These are phyloP conservation scores for Cybosia mesomella DNA, from an alignment of 2,888 invertebrate species.

Conservation along the genomic window DNA sequence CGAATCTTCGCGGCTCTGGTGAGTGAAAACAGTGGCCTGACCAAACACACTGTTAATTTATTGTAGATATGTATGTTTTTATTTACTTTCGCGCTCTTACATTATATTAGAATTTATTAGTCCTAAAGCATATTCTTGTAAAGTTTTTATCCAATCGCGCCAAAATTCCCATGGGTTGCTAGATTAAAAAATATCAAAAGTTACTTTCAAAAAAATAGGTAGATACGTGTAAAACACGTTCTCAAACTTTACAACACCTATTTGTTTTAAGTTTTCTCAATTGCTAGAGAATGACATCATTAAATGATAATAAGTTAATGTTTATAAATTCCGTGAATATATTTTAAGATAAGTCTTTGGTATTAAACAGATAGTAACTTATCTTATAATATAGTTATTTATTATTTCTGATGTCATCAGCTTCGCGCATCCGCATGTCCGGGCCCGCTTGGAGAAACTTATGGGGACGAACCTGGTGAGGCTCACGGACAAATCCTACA, in stretches of 20 bases:
- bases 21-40: slow-evolving; percentile 37
- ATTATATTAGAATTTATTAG: too few species aligned
- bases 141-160: slow-evolving; percentile 24
- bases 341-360: not conserved
- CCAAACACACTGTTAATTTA: not conserved
- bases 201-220: not conserved
- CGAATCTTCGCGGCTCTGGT: slow-evolving; percentile 63
- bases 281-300: not conserved
- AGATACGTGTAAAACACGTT: not conserved
- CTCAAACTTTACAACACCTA: not conserved
- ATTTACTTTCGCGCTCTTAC: not conserved
- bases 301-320: not conserved
- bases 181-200: not conserved
- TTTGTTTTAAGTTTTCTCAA: not conserved
- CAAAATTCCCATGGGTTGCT: slow-evolving; percentile 20
- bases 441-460: slow-evolving; percentile 89
- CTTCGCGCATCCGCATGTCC: slow-evolving; percentile 89
- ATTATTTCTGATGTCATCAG: slow-evolving; percentile 65
- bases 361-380: not conserved
- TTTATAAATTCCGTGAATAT: slow-evolving; percentile 2
- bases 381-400: not conserved
- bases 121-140: not conserved
- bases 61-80: slow-evolving; percentile 3
- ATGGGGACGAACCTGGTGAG: slow-evolving; percentile 90
- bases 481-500: slow-evolving; percentile 89